These are phyloP conservation scores for Lethrus apterus DNA, from an alignment of 1,140 invertebrate species.

Conservation along the genomic window DNA sequence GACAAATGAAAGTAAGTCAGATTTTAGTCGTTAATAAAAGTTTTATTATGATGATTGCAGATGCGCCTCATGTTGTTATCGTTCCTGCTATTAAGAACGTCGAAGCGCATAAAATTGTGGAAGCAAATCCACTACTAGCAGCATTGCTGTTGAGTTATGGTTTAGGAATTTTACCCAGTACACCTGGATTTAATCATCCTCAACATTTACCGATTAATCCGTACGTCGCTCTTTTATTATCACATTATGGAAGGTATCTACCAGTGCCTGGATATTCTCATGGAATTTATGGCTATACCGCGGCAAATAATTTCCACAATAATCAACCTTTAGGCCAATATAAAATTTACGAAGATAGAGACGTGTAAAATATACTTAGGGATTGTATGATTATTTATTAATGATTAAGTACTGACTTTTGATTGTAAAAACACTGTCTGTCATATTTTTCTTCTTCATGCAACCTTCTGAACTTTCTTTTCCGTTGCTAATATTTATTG, in stretches of 20 bases:
- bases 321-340: conserved; percentile 54
- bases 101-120: too few species aligned
- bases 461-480: too few species aligned
- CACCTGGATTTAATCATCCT: conserved; percentile 44
- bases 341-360: conserved; percentile 42
- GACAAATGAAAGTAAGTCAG: too few species aligned
- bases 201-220: conserved; percentile 51
- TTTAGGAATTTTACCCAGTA: conserved; percentile 23
- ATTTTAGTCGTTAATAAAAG: too few species aligned
- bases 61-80: too few species aligned
- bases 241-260: conserved; percentile 54
- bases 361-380: conserved; percentile 9
- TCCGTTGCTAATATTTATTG: too few species aligned
- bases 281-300: conserved; percentile 51
- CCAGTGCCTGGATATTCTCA: conserved; percentile 46
- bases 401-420: too few species aligned
- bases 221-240: conserved; percentile 49
- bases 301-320: conserved; percentile 56
- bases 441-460: too few species aligned
- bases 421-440: too few species aligned
- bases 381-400: too few species aligned
- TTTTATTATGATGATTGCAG: too few species aligned
- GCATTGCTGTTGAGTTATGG: conserved; percentile 23
- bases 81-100: too few species aligned
- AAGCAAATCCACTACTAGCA: conserved; percentile 24